These are phyloP conservation scores for Whitmania pigra DNA, from an alignment of 1,140 invertebrate species.

Conservation along the genomic window DNA sequence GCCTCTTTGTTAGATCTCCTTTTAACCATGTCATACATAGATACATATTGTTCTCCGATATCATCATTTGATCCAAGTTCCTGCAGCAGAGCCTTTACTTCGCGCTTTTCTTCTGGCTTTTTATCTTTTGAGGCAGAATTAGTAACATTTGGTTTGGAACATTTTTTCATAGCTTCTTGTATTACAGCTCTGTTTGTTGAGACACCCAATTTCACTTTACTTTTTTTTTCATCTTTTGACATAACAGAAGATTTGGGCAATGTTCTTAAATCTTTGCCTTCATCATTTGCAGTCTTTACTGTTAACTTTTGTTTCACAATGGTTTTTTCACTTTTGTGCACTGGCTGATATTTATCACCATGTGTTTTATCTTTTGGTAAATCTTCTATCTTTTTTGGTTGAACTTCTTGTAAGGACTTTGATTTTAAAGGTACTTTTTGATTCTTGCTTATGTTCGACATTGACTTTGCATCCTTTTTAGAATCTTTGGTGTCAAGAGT, in stretches of 20 bases:
- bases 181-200: not conserved
- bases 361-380: too few relatives aligned
- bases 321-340: too few relatives aligned
- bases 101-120: conserved; percentile 13
- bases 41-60: conserved; percentile 54
- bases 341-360: too few relatives aligned
- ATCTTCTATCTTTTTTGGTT: too few relatives aligned
- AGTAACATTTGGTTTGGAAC: not conserved
- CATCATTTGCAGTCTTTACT: not conserved
- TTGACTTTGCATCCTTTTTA: too few relatives aligned
- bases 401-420: too few relatives aligned
- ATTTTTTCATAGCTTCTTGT: not conserved
- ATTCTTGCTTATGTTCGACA: too few relatives aligned
- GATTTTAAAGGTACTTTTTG: too few relatives aligned
- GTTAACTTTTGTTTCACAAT: too few relatives aligned
- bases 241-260: not conserved
- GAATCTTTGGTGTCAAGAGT: too few relatives aligned
- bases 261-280: not conserved
- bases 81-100: conserved; percentile 15
- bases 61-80: not conserved
- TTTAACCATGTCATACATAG: conserved; percentile 95
- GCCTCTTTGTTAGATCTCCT: conserved; percentile 69
- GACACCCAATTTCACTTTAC: not conserved
- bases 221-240: not conserved
- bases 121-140: conserved; percentile 7